phyloP scores from a whole-genome alignment of 2,888 invertebrate genomes.

The Strigamia transsilvanica region DNA sequence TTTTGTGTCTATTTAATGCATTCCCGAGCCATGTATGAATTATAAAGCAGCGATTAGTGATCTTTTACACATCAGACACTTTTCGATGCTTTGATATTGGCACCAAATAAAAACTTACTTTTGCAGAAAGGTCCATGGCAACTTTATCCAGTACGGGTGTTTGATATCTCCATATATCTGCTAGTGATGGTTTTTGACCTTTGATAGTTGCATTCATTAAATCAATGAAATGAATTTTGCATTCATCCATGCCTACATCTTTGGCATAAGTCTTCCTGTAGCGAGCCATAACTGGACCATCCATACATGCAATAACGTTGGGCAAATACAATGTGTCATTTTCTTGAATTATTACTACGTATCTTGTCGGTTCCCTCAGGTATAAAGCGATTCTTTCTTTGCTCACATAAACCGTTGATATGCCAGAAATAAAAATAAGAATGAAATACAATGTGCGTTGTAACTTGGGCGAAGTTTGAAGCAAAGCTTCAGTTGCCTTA shows the following conservation, averaged over 20 bases:
- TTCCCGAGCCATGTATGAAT: no score
- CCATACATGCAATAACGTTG: no score
- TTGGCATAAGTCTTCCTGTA: not conserved
- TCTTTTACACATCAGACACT: no score
- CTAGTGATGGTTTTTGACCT: not conserved
- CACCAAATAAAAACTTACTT: no score
- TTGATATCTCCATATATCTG: not conserved
- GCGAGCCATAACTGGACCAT: no score
- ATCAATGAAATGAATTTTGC: slow-evolving; percentile 1
- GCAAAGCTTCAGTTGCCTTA: no score
- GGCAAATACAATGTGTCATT: not conserved
- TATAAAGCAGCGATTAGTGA: no score
- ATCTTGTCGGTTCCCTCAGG: not conserved
- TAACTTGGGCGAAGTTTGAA: not conserved
- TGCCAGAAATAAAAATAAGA: not conserved
- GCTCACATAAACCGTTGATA: not conserved
- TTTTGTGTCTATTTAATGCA: no score
- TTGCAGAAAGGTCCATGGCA: no score
- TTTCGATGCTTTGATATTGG: no score
- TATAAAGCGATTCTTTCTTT: not conserved
- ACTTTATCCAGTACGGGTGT: no score
- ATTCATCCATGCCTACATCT: not conserved
- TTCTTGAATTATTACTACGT: not conserved
- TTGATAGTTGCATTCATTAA: not conserved
- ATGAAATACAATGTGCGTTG: not conserved